These are phyloP conservation scores for Spodoptera exigua DNA, from an alignment of 2,888 invertebrate species.

Conservation along the genomic window DNA sequence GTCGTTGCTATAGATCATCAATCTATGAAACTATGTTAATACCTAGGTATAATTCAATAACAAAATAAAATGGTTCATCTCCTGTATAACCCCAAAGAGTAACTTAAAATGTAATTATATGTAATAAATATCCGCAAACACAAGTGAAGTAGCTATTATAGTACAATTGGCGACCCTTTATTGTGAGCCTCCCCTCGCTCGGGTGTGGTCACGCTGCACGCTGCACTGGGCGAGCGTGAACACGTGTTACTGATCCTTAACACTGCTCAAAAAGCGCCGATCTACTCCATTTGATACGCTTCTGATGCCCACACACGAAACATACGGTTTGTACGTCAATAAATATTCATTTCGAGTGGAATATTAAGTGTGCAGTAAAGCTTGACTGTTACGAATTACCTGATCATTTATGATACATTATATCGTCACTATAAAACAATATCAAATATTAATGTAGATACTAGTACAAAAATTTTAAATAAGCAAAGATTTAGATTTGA, in stretches of 20 bases:
- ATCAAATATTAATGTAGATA: too few species aligned
- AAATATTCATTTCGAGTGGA: conserved; percentile 65
- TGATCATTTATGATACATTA: conserved; percentile 27
- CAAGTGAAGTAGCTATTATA: conserved; percentile 79
- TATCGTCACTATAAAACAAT: not conserved
- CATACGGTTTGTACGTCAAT: conserved; percentile 68
- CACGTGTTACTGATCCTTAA: conserved; percentile 84
- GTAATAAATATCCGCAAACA: conserved; percentile 76
- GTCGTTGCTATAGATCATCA: too few species aligned
- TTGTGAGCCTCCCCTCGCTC: conserved; percentile 67
- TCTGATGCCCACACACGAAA: conserved; percentile 74
- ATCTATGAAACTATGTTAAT: not conserved
- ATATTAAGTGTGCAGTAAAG: conserved; percentile 52
- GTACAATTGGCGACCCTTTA: conserved; percentile 75
- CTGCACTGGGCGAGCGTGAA: conserved; percentile 75
- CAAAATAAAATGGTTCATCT: conserved; percentile 3
- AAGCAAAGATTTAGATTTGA: conserved; percentile 23
- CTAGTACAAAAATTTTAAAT: not conserved
- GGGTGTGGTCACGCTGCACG: conserved; percentile 72
- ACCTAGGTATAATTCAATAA: not conserved
- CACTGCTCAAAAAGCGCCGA: conserved; percentile 65
- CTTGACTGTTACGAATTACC: conserved; percentile 42
- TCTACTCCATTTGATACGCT: conserved; percentile 82
- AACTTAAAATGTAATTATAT: conserved; percentile 58
- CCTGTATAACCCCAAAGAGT: conserved; percentile 3